These are phyloP conservation scores for Molorchus minor DNA, from an alignment of 2,888 invertebrate species.

Conservation along the genomic window DNA sequence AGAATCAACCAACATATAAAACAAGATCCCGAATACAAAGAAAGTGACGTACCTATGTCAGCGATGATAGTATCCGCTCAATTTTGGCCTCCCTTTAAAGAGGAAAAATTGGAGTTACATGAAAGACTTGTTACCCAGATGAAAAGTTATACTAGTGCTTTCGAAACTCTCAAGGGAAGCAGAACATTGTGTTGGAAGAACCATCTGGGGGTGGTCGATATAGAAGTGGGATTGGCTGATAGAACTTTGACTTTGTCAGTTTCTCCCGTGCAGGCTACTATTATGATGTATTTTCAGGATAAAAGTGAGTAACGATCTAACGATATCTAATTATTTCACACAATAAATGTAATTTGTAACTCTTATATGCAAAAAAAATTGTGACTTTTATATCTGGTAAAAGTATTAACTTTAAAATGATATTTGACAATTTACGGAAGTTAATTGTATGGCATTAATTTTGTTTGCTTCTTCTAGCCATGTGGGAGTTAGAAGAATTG, in stretches of 20 bases:
- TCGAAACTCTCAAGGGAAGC: constrained; percentile 91
- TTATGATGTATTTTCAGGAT: constrained; percentile 92
- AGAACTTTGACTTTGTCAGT: constrained; percentile 80
- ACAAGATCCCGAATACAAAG: constrained; percentile 71
- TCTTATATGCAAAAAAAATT: background rate
- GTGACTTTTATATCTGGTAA: no score
- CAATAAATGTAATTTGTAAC: no score
- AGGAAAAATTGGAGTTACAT: constrained; percentile 90
- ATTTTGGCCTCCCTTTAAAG: constrained; percentile 98
- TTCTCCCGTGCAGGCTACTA: constrained; percentile 92
- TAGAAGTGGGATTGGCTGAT: constrained; percentile 89
- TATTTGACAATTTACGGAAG: background rate
- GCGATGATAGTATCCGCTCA: constrained; percentile 96
- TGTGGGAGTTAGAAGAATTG: constrained; percentile 89
- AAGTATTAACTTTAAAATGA: no score
- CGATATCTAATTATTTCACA: no score
- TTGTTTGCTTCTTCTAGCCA: constrained; percentile 62
- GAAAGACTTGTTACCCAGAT: constrained; percentile 81
- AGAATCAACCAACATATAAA: constrained; percentile 88
- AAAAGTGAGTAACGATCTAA: constrained; percentile 75
- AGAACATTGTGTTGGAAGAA: constrained; percentile 94
- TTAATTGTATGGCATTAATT: background rate
- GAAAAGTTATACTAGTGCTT: constrained; percentile 86
- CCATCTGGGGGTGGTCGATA: constrained; percentile 89
- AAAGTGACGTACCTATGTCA: constrained; percentile 70